Base-by-base conservation (phyloP, 2,888 invertebrate genomes). In the Cryptus viduatorius region DNA sequence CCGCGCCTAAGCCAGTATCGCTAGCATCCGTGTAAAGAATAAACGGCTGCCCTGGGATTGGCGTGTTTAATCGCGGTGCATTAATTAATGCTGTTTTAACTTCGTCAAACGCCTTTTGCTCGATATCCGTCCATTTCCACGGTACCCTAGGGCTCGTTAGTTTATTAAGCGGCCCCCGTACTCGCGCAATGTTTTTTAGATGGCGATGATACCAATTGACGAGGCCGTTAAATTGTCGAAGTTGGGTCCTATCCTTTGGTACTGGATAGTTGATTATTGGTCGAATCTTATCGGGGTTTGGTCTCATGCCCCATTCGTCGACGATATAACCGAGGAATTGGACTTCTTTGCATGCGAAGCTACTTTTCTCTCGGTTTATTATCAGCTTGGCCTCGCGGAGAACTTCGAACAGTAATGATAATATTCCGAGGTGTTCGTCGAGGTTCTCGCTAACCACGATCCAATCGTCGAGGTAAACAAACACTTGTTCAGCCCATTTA, bases 1-100 rank as follows among this genome's bases (percentile, higher is more conserved):
- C 78, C 1, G 84, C 86, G 10, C 87, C 84, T 10, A 87, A 48
- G 0, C 83, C 86, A n/a, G 79, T 81, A 5, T 87, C 85, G 67
- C 77, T 79, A 12, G 86, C 86, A n/a, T 83, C 86, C 0, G 79
- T 86, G n/a, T 86, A 85, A 0, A 83, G 37, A 12, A 69, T 16
- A 37, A 77, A 80, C 0, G 77, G 80, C 42, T 72, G 67, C 31
- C 78, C 80, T 0, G 56, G 69, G 78, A 71, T 78, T 1, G 86
- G 85, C 0, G 44, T 67, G 48, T 42, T 67, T 0, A 83, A 14
- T 8, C 80, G 61, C 16, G 82, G 76, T 4, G 80, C 67, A 3
- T 77, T 46, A 1, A 14, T 29, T 10, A 83, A 59, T 5, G 81
- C 75, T 14, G 65, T 10, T 46, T 83, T 83, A 0, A 65, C 31